Base-by-base conservation (phyloP, 2,113 vertebrate genomes). In the Peromyscus californicus region DNA sequence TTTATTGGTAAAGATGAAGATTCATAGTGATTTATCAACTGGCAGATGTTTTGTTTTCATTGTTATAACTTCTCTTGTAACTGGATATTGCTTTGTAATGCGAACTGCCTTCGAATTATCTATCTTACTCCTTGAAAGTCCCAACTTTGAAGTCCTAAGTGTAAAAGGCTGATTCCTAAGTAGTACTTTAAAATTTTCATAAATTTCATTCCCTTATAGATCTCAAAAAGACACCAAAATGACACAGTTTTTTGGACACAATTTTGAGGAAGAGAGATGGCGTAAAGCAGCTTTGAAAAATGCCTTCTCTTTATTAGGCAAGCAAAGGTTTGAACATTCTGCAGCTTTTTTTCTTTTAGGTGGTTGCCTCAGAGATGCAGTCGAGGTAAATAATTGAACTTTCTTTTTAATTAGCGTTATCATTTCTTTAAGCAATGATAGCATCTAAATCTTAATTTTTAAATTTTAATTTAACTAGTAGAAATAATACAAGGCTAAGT, bases 221-320 rank as follows among this genome's bases (percentile, higher is more conserved):
- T 99, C 99, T 89, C 99, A 99, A 96, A 99, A 99, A 95, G 99
- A 99, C 65, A 95, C 89, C 87, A 99, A 99, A 98, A 99, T 99
- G 99, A 99, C 99, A n/a, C 98, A 99, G 33, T 99, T 99, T 98
- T 99, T 99, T 98, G 99, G 99, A 96, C 99, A 99, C 97, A 99
- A 99, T 99, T 99, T 99, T 98, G 98, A 98, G 39, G 99, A 99
- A 95, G 99, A 99, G 92, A 98, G 99, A 16, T 99, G 99, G 99
- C 99, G 99, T 97, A 99, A 99, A 98, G 99, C 99, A 76, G 99
- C 99, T 21, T 96, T 99, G 98, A 99, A 99, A 98, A 99, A 99
- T 98, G 99, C 99, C 12, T 99, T 99, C 98, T 99, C 99, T 97
- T 98, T 99, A 92, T 98, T 99, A 97, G 99, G 99, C 91, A 99